phyloP scores from a whole-genome alignment of 2,797 vertebrate genomes.

The Gallinago nigripennis region DNA sequence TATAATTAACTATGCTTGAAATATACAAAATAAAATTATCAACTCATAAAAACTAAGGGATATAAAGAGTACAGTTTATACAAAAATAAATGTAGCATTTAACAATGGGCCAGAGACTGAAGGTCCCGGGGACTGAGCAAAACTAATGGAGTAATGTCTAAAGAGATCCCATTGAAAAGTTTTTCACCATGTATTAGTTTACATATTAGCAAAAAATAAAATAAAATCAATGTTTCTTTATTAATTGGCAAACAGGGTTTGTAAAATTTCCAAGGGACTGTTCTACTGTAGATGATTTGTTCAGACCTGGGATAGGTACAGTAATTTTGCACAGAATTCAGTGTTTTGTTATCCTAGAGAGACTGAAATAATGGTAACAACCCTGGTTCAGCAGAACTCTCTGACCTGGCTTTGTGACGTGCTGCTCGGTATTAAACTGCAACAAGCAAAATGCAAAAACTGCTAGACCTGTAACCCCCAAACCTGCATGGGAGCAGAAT shows the following conservation, averaged over 20 bases:
- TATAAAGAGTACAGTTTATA: constrained; percentile 20
- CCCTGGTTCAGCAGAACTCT: constrained; percentile 1
- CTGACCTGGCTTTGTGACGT: background rate
- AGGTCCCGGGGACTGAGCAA: background rate
- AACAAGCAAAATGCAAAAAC: constrained; percentile 65
- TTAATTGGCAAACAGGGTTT: background rate
- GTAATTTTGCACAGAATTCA: background rate
- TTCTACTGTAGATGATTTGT: background rate
- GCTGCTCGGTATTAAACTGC: constrained; percentile 41
- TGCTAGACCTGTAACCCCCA: constrained; percentile 47
- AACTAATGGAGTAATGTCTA: background rate
- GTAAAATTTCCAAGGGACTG: background rate
- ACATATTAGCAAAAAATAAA: background rate
- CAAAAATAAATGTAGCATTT: constrained; percentile 60
- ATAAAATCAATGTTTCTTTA: background rate
- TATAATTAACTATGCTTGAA: background rate
- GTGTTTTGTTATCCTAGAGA: background rate
- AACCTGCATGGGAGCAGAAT: constrained; percentile 53
- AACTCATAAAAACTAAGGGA: constrained; percentile 47
- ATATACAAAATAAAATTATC: constrained; percentile 48
- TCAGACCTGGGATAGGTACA: background rate
- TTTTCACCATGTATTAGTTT: background rate
- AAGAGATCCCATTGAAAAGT: background rate
- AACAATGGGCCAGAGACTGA: background rate
- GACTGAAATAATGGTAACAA: background rate